A percentile compares a stretch with the other conserved stretches of the same genome.
Evolutionary conservation across 2,888 invertebrate species (phyloP).

Genomic region (Eueremaeus valkanovi): DNA sequence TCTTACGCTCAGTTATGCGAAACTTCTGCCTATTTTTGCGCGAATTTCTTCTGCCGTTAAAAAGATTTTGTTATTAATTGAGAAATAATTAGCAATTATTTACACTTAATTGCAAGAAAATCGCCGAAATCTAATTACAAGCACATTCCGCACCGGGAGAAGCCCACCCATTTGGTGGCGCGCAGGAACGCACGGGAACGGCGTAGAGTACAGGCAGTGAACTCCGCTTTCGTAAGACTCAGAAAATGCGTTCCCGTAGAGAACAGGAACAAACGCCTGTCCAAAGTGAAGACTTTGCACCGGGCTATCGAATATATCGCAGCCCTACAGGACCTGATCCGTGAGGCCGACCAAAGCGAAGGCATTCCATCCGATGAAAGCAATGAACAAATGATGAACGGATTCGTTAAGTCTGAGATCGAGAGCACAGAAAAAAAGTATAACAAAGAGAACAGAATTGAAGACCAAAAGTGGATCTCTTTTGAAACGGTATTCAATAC

Average conservation of each 20-base stretch:
- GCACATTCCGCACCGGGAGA: constrained; percentile 54
- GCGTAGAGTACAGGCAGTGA: constrained; percentile 63
- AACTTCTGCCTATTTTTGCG: no score
- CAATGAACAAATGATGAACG: background rate
- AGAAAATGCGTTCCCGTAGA: constrained; percentile 61
- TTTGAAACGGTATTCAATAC: constrained; percentile 42
- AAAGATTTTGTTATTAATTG: no score
- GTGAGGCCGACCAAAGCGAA: constrained; percentile 42
- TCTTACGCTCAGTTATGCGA: background rate
- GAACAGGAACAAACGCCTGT: constrained; percentile 59
- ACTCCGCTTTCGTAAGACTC: constrained; percentile 60
- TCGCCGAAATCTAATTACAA: constrained; percentile 46
- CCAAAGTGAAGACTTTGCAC: constrained; percentile 63
- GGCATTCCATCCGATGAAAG: background rate
- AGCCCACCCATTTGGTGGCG: constrained; percentile 60
- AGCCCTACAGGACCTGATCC: constrained; percentile 55
- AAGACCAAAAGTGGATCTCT: constrained; percentile 44
- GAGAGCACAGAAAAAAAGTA: constrained; percentile 40
- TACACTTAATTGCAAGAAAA: no score
- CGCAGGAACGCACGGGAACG: constrained; percentile 62
- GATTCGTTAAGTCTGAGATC: constrained; percentile 31
- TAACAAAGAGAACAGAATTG: constrained; percentile 45
- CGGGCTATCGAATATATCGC: constrained; percentile 63
- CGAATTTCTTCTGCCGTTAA: no score
- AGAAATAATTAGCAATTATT: no score